Evolutionary conservation across 2,888 invertebrate species (phyloP), one percentile per base, ranked within the genome.

Genomic region (Meghimatium bilineatum): DNA sequence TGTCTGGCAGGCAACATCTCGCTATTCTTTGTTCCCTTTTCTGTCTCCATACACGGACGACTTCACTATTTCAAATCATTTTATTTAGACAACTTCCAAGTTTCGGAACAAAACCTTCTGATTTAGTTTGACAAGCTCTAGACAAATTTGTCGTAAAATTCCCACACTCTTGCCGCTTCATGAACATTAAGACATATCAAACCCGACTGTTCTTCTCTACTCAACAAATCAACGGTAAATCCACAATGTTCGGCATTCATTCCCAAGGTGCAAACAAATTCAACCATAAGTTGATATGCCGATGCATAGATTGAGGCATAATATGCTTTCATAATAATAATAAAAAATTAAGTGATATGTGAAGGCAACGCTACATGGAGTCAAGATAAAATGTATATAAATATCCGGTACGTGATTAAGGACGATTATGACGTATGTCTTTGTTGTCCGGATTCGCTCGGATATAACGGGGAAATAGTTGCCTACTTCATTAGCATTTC

Each of bases 401-500:
- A 38, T 63, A 77, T n/a, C 38, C 17, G 0, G 14, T 12, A 38
- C 32, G 17, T 36, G 76, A 77, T 60, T 38, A 38, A 1, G 36
- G 10, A n/a, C 12, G 10, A 38, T 63, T 77, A 63, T 63, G 36
- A 36, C 60, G 63, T 77, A 38, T 10, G 32, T 77, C 60, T 36
- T 60, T 60, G 60, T 63, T 60, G 63, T 29, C 20, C 29, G 36
- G 44, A 12, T 10, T 26, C 8, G 74, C 49, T 74, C 38, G 1
- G 52, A 56, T 32, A 29, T 52, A 74, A 52, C 49, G 74, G 49
- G 32, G 17, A 74, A 52, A 52, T 29, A 17, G 20, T 49, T 74
- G 32, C 23, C 23, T 52, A 20, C 71, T 12, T 71, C 71, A 74
- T 74, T 52, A 52, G 52, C 49, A 74, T 74, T 74, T 74, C 52